Evolutionary conservation across 2,113 vertebrate genomes (phyloP).

Genomic region (Trematomus loennbergii): DNA sequence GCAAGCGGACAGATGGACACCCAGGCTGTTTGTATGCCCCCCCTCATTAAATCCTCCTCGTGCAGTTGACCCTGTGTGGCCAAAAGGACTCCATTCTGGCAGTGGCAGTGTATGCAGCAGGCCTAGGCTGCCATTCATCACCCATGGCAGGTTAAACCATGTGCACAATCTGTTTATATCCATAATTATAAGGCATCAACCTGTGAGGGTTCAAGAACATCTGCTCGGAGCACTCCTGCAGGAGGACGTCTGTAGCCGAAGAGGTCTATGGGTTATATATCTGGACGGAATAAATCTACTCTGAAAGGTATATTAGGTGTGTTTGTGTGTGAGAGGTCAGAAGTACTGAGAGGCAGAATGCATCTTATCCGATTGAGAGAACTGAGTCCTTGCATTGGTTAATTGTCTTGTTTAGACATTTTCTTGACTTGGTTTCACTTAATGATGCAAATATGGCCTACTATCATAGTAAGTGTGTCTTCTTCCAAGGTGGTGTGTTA

Average conservation of each 20-base stretch:
- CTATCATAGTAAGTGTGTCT: not conserved
- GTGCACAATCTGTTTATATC: conserved; percentile 79
- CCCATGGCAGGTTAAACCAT: conserved; percentile 75
- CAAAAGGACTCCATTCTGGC: conserved; percentile 60
- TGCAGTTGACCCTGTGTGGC: conserved; percentile 67
- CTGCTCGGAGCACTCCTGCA: conserved; percentile 55
- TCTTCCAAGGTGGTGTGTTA: not conserved
- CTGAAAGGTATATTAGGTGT: conserved; percentile 47
- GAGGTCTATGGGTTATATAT: conserved; percentile 45
- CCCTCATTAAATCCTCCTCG: conserved; percentile 72
- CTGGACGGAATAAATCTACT: conserved; percentile 37
- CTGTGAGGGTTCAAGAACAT: conserved; percentile 65
- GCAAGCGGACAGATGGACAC: conserved; percentile 71
- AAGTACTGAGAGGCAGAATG: conserved; percentile 5
- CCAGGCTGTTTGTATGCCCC: conserved; percentile 56
- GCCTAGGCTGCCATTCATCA: conserved; percentile 75
- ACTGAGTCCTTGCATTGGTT: conserved; percentile 1
- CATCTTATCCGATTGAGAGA: conserved; percentile 14
- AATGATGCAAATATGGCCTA: conserved; percentile 1
- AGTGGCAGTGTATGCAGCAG: conserved; percentile 59
- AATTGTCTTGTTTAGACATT: not conserved
- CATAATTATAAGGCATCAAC: conserved; percentile 77
- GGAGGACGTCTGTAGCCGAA: conserved; percentile 29
- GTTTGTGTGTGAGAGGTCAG: conserved; percentile 40
- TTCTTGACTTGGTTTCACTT: not conserved